Evolutionary conservation across 1,140 invertebrate genomes (phyloP).

Genomic region (Geopemphigus sp.): DNA sequence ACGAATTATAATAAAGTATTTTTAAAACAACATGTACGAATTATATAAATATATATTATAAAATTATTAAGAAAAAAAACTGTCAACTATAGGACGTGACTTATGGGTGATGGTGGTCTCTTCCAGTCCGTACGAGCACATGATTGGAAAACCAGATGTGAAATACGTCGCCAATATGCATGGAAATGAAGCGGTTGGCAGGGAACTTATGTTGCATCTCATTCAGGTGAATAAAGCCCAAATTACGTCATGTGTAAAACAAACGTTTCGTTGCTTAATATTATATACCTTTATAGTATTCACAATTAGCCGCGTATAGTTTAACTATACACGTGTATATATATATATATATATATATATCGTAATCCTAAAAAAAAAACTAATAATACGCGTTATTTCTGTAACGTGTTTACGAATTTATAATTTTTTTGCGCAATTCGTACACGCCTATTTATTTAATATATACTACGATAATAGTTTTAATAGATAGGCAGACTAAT

Average conservation of each 20-base stretch:
- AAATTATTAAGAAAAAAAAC: background rate
- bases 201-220: conserved; percentile 82
- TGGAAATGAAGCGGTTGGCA: conserved; percentile 85
- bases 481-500: too few relatives aligned
- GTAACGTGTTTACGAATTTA: too few relatives aligned
- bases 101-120: conserved; percentile 95
- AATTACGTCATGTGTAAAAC: background rate
- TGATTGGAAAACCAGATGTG: conserved; percentile 87
- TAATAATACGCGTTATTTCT: too few relatives aligned
- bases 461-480: too few relatives aligned
- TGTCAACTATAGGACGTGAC: conserved; percentile 70
- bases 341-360: too few relatives aligned
- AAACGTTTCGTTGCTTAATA: background rate
- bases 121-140: conserved; percentile 82
- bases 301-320: too few relatives aligned
- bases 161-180: conserved; percentile 92
- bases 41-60: background rate
- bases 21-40: background rate
- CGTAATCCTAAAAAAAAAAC: too few relatives aligned
- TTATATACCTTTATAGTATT: background rate
- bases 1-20: too few relatives aligned
- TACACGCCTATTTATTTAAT: too few relatives aligned
- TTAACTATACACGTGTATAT: too few relatives aligned
- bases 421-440: too few relatives aligned
- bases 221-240: conserved; percentile 65